Percentiles rank a stretch among this genome's conserved stretches.
These are phyloP conservation scores for Anolis sagrei DNA, from an alignment of 2,113 vertebrate genomes.

Conservation along the genomic window DNA sequence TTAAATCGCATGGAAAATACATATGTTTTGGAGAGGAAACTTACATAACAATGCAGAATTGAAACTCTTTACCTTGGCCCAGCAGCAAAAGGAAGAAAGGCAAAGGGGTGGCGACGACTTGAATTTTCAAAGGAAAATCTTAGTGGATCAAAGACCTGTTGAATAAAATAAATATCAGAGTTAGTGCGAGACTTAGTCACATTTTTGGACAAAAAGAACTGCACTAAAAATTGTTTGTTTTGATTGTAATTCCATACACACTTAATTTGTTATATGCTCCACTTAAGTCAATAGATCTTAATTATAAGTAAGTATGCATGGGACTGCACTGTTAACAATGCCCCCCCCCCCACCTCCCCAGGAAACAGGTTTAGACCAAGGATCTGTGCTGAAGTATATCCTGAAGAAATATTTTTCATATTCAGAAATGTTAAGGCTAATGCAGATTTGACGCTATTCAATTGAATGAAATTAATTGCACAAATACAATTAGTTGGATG, in stretches of 20 bases:
- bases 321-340: not conserved
- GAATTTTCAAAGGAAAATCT: slow-evolving; percentile 89
- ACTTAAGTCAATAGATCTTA: not conserved
- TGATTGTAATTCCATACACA: not conserved
- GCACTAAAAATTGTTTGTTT: not conserved
- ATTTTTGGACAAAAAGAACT: not conserved
- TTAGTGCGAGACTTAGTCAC: no score
- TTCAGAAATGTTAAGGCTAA: not conserved
- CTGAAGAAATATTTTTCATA: not conserved
- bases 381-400: not conserved
- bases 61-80: slow-evolving; percentile 74
- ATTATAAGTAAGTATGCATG: no score
- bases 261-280: not conserved
- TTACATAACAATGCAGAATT: not conserved
- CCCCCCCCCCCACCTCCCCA: no score
- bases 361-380: not conserved
- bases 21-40: no score
- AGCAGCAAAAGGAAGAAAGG: slow-evolving; percentile 89
- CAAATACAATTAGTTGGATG: not conserved
- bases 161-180: slow-evolving; percentile 24
- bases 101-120: slow-evolving; percentile 81
- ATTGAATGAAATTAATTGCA: no score
- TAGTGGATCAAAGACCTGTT: slow-evolving; percentile 87
- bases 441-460: not conserved
- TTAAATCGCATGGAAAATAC: no score